Base-by-base conservation (phyloP, 2,888 invertebrate species). In the Caenorhabditis plicata region DNA sequence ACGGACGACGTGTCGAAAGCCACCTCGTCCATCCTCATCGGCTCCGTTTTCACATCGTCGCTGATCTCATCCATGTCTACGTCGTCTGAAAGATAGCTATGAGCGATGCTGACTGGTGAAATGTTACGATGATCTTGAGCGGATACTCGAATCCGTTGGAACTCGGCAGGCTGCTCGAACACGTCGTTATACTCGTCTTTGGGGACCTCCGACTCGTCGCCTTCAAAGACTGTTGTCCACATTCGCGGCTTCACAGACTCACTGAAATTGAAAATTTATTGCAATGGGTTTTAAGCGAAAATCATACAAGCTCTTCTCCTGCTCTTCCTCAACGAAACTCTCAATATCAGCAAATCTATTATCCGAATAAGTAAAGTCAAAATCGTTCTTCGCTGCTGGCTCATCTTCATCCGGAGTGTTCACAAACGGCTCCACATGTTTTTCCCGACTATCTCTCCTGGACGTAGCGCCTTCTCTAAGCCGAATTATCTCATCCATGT, bases 201-300 rank as follows among this genome's bases (percentile, higher is more conserved):
- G 9, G 52, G 55, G 26, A 50, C 40, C 45, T 67, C 65, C 5
- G 71, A 65, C 40, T 68, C 69, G 26, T 78, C 77, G n/a, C 56
- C 57, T 17, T 77, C 77, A 49, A 79, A 79, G 19, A 76, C 79
- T 13, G 79, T 79, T 13, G 76, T 77, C 79, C 79, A 79, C 77
- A 79, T 78, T 17, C 68, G 65, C 11, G 65, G 68, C 22, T 23
- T 44, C 35, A 15, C 9, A 3, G 27, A 22, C n/a, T 42, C 29
- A 15, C 22, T 20, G 9, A 5, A 13, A 7, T 15, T 17, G 4
- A 4, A 4, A 5, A 13, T 38, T 26, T 13, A 29, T 33, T 23
- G 38, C 11, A n/a, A 23, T 13, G 22, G 44, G 43, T 40, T 49
- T 55, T 48, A 23, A 55, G 40, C 22, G 0, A 17, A 22, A 22